Percentiles rank a stretch among this genome's conserved stretches.
These are phyloP conservation scores for Lithosia quadra DNA, from an alignment of 2,888 invertebrate species.

Conservation along the genomic window DNA sequence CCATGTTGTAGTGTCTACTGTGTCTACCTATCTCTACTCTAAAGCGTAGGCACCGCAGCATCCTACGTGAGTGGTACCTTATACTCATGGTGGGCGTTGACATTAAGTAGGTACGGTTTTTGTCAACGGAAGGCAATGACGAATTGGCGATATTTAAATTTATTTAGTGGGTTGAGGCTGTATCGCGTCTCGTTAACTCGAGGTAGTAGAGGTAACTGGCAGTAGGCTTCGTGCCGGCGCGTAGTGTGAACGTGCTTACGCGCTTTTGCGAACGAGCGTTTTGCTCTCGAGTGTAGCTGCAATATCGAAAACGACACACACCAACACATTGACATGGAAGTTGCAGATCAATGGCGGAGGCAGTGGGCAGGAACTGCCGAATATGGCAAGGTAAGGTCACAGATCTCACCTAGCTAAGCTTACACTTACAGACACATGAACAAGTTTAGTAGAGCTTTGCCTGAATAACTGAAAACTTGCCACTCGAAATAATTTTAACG, in stretches of 20 bases:
- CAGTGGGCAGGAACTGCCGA: conserved; percentile 84
- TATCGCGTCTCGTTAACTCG: conserved; percentile 57
- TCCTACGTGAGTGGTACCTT: conserved; percentile 68
- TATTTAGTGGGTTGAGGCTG: conserved; percentile 72
- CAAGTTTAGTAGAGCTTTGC: conserved; percentile 6
- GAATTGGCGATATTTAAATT: conserved; percentile 79
- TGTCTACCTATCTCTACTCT: conserved; percentile 45
- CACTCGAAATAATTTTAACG: not conserved
- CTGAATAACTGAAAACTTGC: not conserved
- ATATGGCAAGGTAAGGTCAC: conserved; percentile 80
- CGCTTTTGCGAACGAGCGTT: conserved; percentile 60
- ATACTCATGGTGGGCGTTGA: conserved; percentile 77
- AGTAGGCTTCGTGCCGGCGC: conserved; percentile 78
- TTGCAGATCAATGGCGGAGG: conserved; percentile 83
- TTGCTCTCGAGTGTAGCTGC: conserved; percentile 82
- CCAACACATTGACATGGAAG: conserved; percentile 74
- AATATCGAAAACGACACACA: conserved; percentile 67
- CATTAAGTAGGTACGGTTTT: conserved; percentile 79
- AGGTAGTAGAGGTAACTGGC: conserved; percentile 47
- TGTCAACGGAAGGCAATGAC: conserved; percentile 79
- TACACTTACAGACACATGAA: not conserved
- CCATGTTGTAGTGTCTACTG: conserved; percentile 55
- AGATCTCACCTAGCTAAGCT: conserved; percentile 31
- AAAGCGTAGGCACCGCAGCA: conserved; percentile 73
- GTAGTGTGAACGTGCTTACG: conserved; percentile 70